phyloP scores from a whole-genome alignment of 2,888 invertebrate genomes.

The Poecilobothrus nobilitatus region DNA sequence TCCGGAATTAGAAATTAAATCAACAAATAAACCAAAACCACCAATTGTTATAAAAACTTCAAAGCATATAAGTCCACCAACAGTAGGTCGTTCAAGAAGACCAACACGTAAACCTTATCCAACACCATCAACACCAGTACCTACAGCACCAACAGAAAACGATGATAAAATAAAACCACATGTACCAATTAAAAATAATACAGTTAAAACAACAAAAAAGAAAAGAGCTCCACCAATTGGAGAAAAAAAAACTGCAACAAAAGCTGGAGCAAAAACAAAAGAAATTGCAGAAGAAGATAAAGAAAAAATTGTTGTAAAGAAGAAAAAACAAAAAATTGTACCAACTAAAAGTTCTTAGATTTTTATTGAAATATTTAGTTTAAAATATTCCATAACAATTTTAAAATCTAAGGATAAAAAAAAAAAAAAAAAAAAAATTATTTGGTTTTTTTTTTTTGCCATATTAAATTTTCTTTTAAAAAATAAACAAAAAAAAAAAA shows the following conservation, averaged over 20 bases:
- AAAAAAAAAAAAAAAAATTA: no score
- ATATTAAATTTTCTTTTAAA: no score
- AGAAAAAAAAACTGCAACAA: not conserved
- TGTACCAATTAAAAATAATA: no score
- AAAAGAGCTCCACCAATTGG: not conserved
- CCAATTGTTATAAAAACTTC: not conserved
- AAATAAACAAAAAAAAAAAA: no score
- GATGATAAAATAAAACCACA: not conserved
- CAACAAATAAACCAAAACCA: not conserved
- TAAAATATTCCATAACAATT: no score
- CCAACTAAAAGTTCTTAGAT: not conserved
- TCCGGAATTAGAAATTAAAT: not conserved
- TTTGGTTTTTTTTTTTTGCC: no score
- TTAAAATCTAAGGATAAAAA: no score
- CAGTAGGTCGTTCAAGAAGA: not conserved
- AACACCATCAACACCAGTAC: conserved; percentile 10
- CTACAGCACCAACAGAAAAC: not conserved
- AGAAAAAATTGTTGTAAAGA: not conserved
- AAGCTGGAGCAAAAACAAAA: not conserved
- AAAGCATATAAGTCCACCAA: not conserved
- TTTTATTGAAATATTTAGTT: no score
- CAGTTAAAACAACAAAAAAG: not conserved
- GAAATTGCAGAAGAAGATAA: not conserved
- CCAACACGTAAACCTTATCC: not conserved
- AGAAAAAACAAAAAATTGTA: not conserved